phyloP scores from a whole-genome alignment of 2,113 vertebrate species.

The Pygathrix nemaeus region DNA sequence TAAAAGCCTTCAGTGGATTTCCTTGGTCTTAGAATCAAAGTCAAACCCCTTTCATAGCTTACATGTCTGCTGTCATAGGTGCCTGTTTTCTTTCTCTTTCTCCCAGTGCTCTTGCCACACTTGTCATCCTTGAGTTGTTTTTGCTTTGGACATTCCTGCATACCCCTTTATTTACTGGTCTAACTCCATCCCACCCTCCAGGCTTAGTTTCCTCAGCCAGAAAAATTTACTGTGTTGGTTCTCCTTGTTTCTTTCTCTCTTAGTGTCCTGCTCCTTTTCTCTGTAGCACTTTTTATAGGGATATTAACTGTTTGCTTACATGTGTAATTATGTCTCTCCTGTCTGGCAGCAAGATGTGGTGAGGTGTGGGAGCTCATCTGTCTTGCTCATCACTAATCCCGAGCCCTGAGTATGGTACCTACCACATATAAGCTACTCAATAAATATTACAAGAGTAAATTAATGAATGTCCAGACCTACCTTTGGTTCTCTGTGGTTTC shows the following conservation, averaged over 20 bases:
- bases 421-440: neutral
- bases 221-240: neutral
- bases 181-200: neutral
- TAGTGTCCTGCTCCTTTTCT: neutral
- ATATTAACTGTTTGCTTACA: neutral
- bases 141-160: neutral
- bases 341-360: neutral
- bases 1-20: neutral
- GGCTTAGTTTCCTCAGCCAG: neutral
- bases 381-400: neutral
- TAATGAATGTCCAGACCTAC: neutral
- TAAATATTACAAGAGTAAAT: conserved; percentile 33
- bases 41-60: neutral
- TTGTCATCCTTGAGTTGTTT: neutral
- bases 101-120: neutral
- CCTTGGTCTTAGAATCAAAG: neutral
- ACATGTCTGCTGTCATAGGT: fast-evolving
- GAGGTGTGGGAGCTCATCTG: neutral
- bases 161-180: neutral
- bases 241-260: neutral
- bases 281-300: neutral
- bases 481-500: conserved; percentile 22
- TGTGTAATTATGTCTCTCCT: neutral
- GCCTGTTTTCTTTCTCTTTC: neutral
- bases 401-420: neutral